These are phyloP conservation scores for Corythornis madagascariensis DNA, from an alignment of 2,113 vertebrate species.

Conservation along the genomic window DNA sequence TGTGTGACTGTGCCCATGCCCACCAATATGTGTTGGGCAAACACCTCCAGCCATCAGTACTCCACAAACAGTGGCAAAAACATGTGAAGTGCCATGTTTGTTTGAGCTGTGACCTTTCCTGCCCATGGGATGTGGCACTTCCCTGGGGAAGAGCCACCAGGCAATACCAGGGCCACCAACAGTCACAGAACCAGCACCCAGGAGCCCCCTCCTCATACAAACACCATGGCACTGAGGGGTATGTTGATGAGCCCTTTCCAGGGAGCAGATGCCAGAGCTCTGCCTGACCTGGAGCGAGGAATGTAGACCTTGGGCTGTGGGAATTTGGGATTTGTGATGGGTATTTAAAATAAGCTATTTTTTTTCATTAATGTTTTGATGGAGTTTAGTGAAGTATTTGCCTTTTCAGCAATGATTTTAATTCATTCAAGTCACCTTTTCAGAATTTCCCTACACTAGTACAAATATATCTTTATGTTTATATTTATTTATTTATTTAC, in stretches of 20 bases:
- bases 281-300: too few species aligned
- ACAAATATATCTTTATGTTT: fast-evolving
- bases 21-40: background rate
- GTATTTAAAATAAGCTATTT: background rate
- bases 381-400: background rate
- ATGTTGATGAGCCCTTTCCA: fast-evolving
- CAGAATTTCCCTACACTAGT: background rate
- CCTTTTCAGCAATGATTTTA: background rate
- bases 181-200: fast-evolving
- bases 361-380: background rate
- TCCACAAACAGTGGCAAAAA: background rate
- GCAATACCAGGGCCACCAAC: fast-evolving
- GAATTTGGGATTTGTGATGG: background rate
- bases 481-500: background rate
- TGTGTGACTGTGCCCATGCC: fast-evolving
- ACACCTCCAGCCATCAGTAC: fast-evolving
- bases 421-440: background rate
- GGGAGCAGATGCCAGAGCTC: too few species aligned
- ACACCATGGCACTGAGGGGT: fast-evolving
- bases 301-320: background rate
- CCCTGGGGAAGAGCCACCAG: fast-evolving
- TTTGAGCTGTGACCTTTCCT: fast-evolving
- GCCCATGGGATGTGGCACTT: fast-evolving
- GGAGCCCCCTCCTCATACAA: fast-evolving
- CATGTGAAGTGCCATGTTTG: fast-evolving